Percentiles rank a stretch among this genome's conserved stretches.
phyloP scores from a whole-genome alignment of 1,140 invertebrate genomes.

The Lutraria rhynchaena region DNA sequence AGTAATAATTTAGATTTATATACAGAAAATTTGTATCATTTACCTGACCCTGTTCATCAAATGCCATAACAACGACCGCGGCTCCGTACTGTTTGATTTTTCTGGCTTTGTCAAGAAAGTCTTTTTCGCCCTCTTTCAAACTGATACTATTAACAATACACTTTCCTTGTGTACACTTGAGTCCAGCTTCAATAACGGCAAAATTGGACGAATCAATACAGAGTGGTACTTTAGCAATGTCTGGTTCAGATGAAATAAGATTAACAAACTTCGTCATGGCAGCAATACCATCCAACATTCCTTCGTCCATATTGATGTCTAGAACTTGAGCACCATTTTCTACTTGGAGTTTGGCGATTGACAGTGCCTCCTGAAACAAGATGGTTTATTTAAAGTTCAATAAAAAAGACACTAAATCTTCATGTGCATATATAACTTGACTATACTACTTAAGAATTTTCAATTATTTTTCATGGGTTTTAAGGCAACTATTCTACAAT shows the following conservation, averaged over 20 bases:
- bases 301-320: conserved; percentile 88
- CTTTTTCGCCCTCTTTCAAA: conserved; percentile 85
- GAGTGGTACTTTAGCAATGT: conserved; percentile 85
- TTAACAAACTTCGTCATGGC: conserved; percentile 86
- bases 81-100: conserved; percentile 84
- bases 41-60: conserved; percentile 84
- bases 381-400: background rate
- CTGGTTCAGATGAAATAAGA: conserved; percentile 85
- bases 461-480: background rate
- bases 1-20: no score
- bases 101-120: conserved; percentile 84
- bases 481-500: no score
- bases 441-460: background rate
- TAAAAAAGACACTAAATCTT: no score
- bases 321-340: conserved; percentile 87
- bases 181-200: conserved; percentile 85
- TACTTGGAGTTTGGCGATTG: conserved; percentile 85
- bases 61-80: conserved; percentile 85
- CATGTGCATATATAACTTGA: background rate
- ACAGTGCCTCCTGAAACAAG: conserved; percentile 83
- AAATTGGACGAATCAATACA: conserved; percentile 87
- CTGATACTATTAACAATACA: conserved; percentile 86
- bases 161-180: conserved; percentile 86
- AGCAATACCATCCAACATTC: conserved; percentile 85
- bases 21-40: no score